A percentile compares a stretch with the other conserved stretches of the same genome.
phyloP scores from a whole-genome alignment of 2,113 vertebrate genomes.

The Chionomys nivalis region DNA sequence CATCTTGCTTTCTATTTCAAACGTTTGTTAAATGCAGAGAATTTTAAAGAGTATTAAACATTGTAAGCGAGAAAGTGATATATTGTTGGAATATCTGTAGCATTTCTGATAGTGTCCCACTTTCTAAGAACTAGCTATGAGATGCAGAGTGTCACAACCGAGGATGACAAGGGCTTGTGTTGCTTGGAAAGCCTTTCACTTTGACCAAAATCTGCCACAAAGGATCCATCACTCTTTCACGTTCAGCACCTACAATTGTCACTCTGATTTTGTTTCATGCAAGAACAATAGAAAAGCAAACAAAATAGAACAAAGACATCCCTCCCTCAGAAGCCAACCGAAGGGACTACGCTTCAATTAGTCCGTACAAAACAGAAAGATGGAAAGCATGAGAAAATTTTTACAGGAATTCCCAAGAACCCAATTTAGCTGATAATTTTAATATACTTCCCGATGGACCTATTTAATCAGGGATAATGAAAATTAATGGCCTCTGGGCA shows the following conservation, averaged over 20 bases:
- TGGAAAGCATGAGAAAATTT: neutral
- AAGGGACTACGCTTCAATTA: neutral
- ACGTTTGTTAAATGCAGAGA: neutral
- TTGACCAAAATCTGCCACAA: constrained; percentile 14
- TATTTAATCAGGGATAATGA: constrained; percentile 58
- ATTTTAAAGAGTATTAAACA: neutral
- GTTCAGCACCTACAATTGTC: neutral
- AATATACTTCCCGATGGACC: neutral
- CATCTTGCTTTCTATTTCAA: neutral
- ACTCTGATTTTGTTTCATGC: constrained; percentile 32
- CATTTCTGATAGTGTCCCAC: neutral
- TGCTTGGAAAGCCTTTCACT: constrained; percentile 16
- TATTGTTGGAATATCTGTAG: neutral
- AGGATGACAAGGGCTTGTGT: neutral
- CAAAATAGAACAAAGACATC: neutral
- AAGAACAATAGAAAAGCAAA: constrained; percentile 37
- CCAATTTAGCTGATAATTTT: constrained; percentile 57
- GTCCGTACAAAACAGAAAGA: neutral
- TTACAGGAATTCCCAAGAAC: constrained; percentile 9
- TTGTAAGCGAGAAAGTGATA: neutral
- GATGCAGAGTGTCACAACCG: neutral
- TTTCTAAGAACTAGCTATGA: neutral
- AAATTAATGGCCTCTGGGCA: constrained; percentile 55
- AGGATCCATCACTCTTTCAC: neutral
- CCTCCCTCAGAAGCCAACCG: neutral